phyloP scores from a whole-genome alignment of 2,797 vertebrate genomes.

The Fringilla coelebs region DNA sequence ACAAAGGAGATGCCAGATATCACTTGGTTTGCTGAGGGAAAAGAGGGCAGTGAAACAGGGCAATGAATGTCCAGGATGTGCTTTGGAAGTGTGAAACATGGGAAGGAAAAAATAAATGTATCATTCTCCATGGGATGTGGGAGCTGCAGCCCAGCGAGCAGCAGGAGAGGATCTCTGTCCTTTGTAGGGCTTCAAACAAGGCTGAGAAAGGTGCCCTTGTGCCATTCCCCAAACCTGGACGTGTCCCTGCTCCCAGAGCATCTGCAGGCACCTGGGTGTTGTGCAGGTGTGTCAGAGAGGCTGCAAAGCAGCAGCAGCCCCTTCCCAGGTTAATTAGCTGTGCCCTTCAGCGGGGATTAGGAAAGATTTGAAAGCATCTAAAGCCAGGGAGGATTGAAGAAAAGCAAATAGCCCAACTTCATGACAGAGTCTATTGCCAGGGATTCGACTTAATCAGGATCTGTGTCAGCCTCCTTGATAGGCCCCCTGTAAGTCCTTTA shows the following conservation, averaged over 20 bases:
- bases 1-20: neutral
- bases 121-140: neutral
- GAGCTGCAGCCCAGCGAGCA: neutral
- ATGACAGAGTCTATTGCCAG: neutral
- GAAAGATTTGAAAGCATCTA: neutral
- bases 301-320: neutral
- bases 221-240: neutral
- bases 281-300: neutral
- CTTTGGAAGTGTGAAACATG: neutral
- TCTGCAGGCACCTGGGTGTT: neutral
- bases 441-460: neutral
- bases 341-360: constrained; percentile 22
- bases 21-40: neutral
- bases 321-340: constrained; percentile 11
- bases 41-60: neutral
- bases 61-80: fast-evolving
- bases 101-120: neutral
- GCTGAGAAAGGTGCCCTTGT: neutral
- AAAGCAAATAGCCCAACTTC: constrained; percentile 2
- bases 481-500: neutral
- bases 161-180: neutral
- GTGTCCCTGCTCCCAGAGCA: neutral
- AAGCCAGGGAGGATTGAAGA: constrained; percentile 2
- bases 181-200: neutral
- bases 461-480: neutral